Evolutionary conservation across 2,113 vertebrate species (phyloP).

Genomic region (Corythornis vintsioides): DNA sequence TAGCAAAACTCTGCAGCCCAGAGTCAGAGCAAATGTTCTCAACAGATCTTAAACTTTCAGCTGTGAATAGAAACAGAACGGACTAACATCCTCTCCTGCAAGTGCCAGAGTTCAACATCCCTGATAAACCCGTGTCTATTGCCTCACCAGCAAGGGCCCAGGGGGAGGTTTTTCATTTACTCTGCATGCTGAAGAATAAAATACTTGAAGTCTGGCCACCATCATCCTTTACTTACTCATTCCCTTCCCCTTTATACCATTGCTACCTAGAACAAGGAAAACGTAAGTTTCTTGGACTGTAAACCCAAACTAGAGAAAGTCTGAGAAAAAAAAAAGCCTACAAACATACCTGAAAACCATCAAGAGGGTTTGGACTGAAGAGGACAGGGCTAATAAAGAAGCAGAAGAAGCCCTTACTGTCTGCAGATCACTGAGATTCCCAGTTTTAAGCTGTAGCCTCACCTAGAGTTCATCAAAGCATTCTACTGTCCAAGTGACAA

Average conservation of each 20-base stretch:
- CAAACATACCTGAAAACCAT: background rate
- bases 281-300: background rate
- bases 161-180: no score
- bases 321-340: background rate
- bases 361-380: background rate
- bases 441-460: background rate
- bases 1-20: background rate
- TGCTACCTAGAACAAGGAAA: background rate
- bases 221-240: background rate
- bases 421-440: background rate
- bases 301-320: background rate
- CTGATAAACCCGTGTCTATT: background rate
- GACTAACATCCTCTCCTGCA: background rate
- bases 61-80: background rate
- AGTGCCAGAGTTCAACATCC: background rate
- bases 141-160: background rate
- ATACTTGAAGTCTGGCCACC: background rate
- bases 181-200: background rate
- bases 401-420: background rate
- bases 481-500: background rate
- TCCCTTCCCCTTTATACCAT: background rate
- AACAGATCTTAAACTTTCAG: background rate
- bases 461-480: background rate
- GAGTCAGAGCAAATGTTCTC: background rate
- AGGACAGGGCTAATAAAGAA: background rate